Evolutionary conservation across 2,113 vertebrate species (phyloP).

Genomic region (Circaetus cinerascens): DNA sequence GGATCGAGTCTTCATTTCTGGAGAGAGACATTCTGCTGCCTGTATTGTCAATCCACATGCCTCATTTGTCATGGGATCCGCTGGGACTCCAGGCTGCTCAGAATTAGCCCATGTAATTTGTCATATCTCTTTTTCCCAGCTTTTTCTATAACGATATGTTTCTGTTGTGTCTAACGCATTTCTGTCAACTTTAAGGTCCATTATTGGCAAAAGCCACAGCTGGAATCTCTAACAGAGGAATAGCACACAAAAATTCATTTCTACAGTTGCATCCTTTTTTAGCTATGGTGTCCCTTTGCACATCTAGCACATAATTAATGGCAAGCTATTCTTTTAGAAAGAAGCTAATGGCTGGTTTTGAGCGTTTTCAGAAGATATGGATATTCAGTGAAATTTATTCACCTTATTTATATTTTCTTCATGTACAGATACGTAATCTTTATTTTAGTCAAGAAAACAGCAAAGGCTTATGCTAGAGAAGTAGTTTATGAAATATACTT

Average conservation of each 20-base stretch:
- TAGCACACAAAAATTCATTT: neutral
- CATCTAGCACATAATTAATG: neutral
- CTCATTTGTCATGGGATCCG: conserved; percentile 4
- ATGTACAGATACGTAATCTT: neutral
- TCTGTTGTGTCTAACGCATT: neutral
- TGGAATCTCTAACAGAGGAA: conserved; percentile 16
- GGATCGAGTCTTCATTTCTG: neutral
- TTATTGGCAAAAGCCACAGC: conserved; percentile 23
- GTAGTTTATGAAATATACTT: neutral
- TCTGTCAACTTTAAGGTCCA: neutral
- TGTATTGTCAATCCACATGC: neutral
- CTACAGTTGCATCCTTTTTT: neutral
- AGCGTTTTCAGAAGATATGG: neutral
- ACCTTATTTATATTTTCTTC: neutral
- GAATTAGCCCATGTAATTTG: conserved; percentile 20
- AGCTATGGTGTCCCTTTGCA: neutral
- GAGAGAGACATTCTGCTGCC: conserved; percentile 2
- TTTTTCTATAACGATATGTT: conserved; percentile 27
- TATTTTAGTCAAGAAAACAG: neutral
- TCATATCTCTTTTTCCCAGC: conserved; percentile 24
- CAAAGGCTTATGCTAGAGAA: neutral
- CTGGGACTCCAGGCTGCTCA: conserved; percentile 4
- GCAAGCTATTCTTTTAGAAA: neutral
- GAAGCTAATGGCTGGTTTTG: neutral
- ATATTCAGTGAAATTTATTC: neutral